Evolutionary conservation across 2,113 vertebrate genomes (phyloP), one percentile per base, ranked within the genome.

Genomic region (Tapirus terrestris): DNA sequence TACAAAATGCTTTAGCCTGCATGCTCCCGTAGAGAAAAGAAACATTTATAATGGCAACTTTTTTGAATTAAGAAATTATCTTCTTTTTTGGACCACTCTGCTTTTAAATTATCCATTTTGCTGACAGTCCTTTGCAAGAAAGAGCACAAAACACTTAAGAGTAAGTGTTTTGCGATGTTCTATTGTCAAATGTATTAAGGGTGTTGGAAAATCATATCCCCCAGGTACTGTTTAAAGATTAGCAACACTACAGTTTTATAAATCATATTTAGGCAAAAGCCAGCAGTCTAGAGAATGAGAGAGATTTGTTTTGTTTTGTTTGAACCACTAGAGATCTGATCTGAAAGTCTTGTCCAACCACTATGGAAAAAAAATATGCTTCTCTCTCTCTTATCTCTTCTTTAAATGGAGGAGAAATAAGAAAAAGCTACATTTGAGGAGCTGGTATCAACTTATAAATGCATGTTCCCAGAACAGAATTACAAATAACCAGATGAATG

Each of bases 301-400:
- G 70, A 93, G 94, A 92, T 61, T 84, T 94, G 83, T 75, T 95
- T 92, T 94, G 51, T 97, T 98, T 98, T 97, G 77, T 87, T 96
- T 94, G 94, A 70, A 27, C 51, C 93, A 79, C 72, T 0, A 53
- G 94, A 88, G 94, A 98, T 77, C 51, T 4, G 11, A 94, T 94
- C 60, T 70, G 91, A 96, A 98, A 76, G 25, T 90, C 92, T 94
- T 96, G 90, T 95, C 97, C 83, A 94, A 94, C 70, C 96, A 91
- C 48, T 48, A 93, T 0, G 8, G 61, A 75, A 60, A 79, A 94
- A 29, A 92, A 93, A 75, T 3, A 21, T 12, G 82, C 79, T 63
- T 87, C 21, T 89, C 27, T 58, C 75, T n/a, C 39, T 36, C 68
- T 96, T 39, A 86, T 12, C 70, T 98, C 29, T 39, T 86, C 75